Percentiles rank a stretch among this genome's conserved stretches.
phyloP scores from a whole-genome alignment of 2,797 vertebrate genomes.

The Chanos chanos region DNA sequence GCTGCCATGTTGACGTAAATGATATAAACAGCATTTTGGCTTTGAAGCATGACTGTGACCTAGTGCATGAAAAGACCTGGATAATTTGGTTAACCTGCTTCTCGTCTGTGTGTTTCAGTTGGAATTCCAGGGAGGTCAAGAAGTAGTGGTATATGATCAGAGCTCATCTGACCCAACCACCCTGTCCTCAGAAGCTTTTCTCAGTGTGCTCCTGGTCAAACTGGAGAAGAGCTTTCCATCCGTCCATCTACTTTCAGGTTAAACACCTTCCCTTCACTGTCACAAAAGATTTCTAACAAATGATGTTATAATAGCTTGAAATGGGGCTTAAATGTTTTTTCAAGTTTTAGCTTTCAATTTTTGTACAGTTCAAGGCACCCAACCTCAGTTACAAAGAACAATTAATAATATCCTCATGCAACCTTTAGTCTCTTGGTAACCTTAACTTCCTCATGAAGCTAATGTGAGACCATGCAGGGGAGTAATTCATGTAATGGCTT shows the following conservation, averaged over 20 bases:
- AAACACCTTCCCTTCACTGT: conserved; percentile 13
- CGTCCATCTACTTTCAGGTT: conserved; percentile 90
- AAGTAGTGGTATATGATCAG: conserved; percentile 95
- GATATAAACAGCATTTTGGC: too few relatives aligned
- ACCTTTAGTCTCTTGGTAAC: too few relatives aligned
- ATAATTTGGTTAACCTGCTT: not conserved
- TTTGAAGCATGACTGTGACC: too few relatives aligned
- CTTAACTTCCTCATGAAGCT: too few relatives aligned
- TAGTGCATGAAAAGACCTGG: too few relatives aligned
- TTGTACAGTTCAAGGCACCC: too few relatives aligned
- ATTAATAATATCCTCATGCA: too few relatives aligned
- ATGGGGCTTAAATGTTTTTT: too few relatives aligned
- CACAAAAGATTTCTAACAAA: not conserved
- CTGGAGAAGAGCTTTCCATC: conserved; percentile 86
- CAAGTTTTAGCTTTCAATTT: too few relatives aligned
- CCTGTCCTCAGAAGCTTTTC: conserved; percentile 84
- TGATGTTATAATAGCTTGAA: too few relatives aligned
- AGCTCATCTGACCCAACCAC: conserved; percentile 75
- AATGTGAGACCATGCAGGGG: too few relatives aligned
- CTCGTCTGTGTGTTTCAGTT: conserved; percentile 64
- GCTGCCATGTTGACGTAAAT: not conserved
- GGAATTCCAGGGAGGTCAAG: conserved; percentile 77
- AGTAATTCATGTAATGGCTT: conserved; percentile 1
- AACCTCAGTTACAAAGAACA: too few relatives aligned
- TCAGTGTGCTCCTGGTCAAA: conserved; percentile 86